Evolutionary conservation across 2,113 vertebrate genomes (phyloP), one percentile per base, ranked within the genome.

Genomic region (Balaenoptera acutorostrata): DNA sequence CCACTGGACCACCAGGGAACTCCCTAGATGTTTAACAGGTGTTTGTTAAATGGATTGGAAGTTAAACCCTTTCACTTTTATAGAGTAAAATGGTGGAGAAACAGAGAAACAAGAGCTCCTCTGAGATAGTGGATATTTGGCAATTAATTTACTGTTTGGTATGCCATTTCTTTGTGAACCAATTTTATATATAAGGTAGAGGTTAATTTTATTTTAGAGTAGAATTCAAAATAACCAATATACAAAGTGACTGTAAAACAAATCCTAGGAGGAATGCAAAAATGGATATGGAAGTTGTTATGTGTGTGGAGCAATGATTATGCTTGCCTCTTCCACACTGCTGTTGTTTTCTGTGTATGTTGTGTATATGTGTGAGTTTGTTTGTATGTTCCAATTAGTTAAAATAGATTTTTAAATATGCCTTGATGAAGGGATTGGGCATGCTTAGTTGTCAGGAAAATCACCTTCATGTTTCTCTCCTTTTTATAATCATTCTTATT

Each of bases 181-280:
- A 81, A 41, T 96, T 97, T 94, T 97, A 77, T 46, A 31, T 87
- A 33, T 88, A 87, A 92, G 18, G 33, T 55, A 63, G 49, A 59
- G 15, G 25, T 90, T 46, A 63, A 36, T 87, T 92, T 68, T 14
- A 72, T 66, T 94, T 93, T 95, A 94, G 88, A 95, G 69, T 18
- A 52, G 39, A 84, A 68, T 85, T 88, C 69, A 84, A 81, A 96
- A 88, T 89, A 95, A 68, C 36, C 85, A 66, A 55, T 41, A 75
- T 69, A 81, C 75, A 82, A 90, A 80, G 69, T 55, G 25, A 81
- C 72, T 55, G 1, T 81, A 88, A 88, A 88, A 85, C 41, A 86
- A 95, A 36, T 69, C 46, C 81, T 61, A 63, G 20, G 36, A 71
- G 11, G 39, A 77, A 86, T 82, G 61, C 49, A 85, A 63, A 90